Base-by-base conservation (phyloP, 2,113 vertebrate genomes). In the Bubalus kerabau region DNA sequence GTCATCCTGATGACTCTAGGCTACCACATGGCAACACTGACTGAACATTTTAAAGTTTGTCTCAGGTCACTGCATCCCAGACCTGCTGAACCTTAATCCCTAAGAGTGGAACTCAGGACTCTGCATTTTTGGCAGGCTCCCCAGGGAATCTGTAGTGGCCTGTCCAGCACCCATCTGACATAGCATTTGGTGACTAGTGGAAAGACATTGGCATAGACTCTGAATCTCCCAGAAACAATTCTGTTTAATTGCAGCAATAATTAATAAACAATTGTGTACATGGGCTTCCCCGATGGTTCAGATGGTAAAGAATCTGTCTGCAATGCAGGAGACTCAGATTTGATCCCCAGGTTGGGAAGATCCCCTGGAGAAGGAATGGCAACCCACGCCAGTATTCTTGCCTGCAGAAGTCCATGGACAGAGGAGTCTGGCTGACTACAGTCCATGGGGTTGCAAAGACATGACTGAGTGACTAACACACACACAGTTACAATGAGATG, bases 91-190 rank as follows among this genome's bases (percentile, higher is more conserved):
- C 54, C 6, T 11, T 24, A 2, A 78, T 32, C 52, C 90, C 40
- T 76, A 12, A 12, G 32, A 50, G n/a, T 3, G 13, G 74, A 56
- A 26, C 23, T 40, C 30, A 0, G 48, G 43, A n/a, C 3, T 78
- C 28, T 26, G 50, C 5, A 16, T 6, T 71, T 76, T 78, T 87
- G 86, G 24, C 62, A 57, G 74, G 74, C 15, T 92, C 67, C 50
- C 76, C 52, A 48, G 57, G 90, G 59, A 21, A 30, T 90, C 60
- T 32, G 1, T 54, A 19, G n/a, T 78, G 52, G 46, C 52, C 11
- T 30, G n/a, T 2, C 2, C 13, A 36, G 21, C 6, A 1, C n/a
- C 36, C 21, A 1, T 43, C n/a, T 60, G 40, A 59, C 23, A 4
- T 5, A 56, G 36, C 15, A 21, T 2, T 5, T 1, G 6, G 26